Percentiles rank a stretch among this genome's conserved stretches.
Conservation (phyloP, 2,888 invertebrate genomes). For the Allacma fusca region DNA sequence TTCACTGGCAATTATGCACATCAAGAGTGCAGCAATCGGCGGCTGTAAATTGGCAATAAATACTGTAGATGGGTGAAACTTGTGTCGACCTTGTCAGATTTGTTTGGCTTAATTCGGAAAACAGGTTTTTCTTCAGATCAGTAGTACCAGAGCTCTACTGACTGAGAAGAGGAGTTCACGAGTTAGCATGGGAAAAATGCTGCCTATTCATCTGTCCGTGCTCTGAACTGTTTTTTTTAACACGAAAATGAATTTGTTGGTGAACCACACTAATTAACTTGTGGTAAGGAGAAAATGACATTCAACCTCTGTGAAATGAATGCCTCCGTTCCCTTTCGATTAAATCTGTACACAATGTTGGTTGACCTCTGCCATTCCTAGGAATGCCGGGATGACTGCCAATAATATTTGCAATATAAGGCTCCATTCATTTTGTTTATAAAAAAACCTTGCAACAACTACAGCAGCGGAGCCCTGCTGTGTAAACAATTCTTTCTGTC, state of each 20-base stretch:
- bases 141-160: background rate
- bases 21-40: background rate
- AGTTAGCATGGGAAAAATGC: background rate
- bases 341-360: background rate
- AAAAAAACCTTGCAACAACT: no score
- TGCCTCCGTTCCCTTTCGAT: background rate
- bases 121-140: background rate
- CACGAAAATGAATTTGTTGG: background rate
- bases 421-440: no score
- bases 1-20: background rate
- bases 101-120: background rate
- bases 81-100: conserved; percentile 7
- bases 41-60: background rate
- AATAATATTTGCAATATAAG: no score
- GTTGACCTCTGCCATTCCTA: no score
- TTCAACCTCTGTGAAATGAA: background rate
- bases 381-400: no score
- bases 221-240: background rate
- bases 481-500: no score
- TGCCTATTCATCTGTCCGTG: background rate
- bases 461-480: no score
- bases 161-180: no score
- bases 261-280: background rate
- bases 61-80: conserved; percentile 5
- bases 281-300: background rate